Evolutionary conservation across 2,888 invertebrate genomes (phyloP).

Genomic region (Pachliopta kotzebuea): DNA sequence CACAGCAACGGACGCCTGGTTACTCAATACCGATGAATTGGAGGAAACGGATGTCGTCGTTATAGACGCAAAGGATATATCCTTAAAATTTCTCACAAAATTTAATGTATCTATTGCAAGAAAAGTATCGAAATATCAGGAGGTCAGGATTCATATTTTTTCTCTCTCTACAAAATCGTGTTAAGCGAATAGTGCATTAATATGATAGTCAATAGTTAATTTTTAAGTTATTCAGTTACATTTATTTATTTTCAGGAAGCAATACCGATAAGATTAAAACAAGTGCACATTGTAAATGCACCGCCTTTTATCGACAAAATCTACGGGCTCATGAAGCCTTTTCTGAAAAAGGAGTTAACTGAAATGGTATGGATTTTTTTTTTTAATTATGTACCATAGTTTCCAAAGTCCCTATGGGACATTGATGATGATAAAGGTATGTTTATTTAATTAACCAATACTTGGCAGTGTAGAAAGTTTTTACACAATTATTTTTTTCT

Average conservation of each 20-base stretch:
- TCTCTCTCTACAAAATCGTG: too few relatives aligned
- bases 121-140: constrained; percentile 82
- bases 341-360: constrained; percentile 83
- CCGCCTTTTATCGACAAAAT: constrained; percentile 84
- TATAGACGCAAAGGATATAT: constrained; percentile 63
- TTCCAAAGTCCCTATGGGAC: too few relatives aligned
- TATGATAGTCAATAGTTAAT: neutral
- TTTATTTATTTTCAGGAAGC: constrained; percentile 77
- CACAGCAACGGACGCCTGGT: constrained; percentile 55
- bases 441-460: too few relatives aligned
- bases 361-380: constrained; percentile 70
- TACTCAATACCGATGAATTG: constrained; percentile 45
- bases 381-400: too few relatives aligned
- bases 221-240: neutral
- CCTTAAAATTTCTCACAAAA: constrained; percentile 72
- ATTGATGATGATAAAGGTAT: too few relatives aligned
- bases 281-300: constrained; percentile 84
- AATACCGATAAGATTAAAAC: constrained; percentile 83
- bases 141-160: constrained; percentile 48
- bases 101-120: constrained; percentile 84
- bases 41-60: constrained; percentile 57
- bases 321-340: constrained; percentile 82
- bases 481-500: too few relatives aligned
- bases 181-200: too few relatives aligned
- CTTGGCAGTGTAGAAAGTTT: too few relatives aligned